Conservation (phyloP, 92 coral and sea anemone species). For the Blastomussa wellsi region DNA sequence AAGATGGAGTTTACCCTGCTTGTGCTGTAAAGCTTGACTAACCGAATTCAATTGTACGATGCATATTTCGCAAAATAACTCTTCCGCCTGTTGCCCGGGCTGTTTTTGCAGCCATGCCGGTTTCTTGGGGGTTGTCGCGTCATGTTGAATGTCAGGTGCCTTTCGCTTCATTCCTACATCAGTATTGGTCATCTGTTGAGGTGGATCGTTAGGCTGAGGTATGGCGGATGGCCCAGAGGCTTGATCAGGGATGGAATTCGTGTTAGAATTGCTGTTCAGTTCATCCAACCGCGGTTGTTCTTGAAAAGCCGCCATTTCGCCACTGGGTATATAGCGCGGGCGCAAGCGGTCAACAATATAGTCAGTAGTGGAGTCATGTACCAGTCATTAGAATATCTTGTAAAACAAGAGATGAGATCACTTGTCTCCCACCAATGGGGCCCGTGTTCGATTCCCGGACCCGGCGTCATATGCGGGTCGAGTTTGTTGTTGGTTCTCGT, state of each 20-base stretch:
- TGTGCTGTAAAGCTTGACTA: constrained; percentile 84
- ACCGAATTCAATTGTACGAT: constrained; percentile 73
- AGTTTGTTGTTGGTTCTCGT: too few relatives aligned
- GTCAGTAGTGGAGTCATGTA: background rate
- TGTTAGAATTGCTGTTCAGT: background rate
- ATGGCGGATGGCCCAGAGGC: background rate
- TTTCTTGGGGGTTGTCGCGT: constrained; percentile 18
- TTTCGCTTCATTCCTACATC: constrained; percentile 56
- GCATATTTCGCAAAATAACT: constrained; percentile 74
- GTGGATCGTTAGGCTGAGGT: background rate
- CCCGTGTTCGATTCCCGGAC: too few relatives aligned
- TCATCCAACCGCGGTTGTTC: background rate
- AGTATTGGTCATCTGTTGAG: background rate
- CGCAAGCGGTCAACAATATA: background rate
- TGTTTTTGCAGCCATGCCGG: background rate
- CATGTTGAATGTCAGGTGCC: constrained; percentile 2
- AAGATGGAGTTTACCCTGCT: constrained; percentile 75
- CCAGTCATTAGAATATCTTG: too few relatives aligned
- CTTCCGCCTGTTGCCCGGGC: constrained; percentile 2
- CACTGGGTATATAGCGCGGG: background rate
- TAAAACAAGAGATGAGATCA: too few relatives aligned
- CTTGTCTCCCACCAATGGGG: too few relatives aligned
- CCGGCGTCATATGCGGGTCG: too few relatives aligned
- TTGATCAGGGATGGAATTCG: background rate
- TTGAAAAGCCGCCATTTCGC: constrained; percentile 11